These are phyloP conservation scores for Ancistrus triradiatus DNA, from an alignment of 2,113 vertebrate genomes.

Conservation along the genomic window DNA sequence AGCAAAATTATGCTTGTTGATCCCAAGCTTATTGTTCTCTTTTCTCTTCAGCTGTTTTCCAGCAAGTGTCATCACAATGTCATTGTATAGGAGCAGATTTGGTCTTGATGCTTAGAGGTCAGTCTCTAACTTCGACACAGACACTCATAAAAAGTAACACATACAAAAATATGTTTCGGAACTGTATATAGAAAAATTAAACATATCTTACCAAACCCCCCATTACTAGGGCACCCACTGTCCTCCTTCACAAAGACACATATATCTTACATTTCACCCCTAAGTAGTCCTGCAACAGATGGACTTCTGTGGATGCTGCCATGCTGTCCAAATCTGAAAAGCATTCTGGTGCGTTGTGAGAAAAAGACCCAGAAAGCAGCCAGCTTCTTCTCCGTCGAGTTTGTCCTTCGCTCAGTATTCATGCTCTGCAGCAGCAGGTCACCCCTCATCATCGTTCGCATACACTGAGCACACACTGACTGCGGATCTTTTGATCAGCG, in stretches of 20 bases:
- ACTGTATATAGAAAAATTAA: background rate
- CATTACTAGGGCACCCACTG: background rate
- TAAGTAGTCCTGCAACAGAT: slow-evolving; percentile 60
- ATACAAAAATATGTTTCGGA: background rate
- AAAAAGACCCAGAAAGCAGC: slow-evolving; percentile 64
- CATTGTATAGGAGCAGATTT: slow-evolving; percentile 8
- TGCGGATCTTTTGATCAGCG: background rate
- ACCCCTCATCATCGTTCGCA: slow-evolving; percentile 27
- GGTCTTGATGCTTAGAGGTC: slow-evolving; percentile 5
- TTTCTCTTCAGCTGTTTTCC: background rate
- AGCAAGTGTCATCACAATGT: background rate
- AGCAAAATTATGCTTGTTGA: background rate
- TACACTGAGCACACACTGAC: background rate
- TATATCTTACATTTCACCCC: slow-evolving; percentile 59
- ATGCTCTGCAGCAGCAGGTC: slow-evolving; percentile 35
- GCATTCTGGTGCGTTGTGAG: slow-evolving; percentile 58
- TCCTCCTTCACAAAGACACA: background rate
- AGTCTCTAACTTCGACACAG: background rate
- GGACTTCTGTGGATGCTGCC: slow-evolving; percentile 57
- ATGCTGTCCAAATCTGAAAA: slow-evolving; percentile 57
- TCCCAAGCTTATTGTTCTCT: background rate
- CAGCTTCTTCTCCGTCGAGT: slow-evolving; percentile 62
- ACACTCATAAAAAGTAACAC: background rate
- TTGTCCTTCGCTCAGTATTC: slow-evolving; percentile 43
- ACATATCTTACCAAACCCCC: background rate